Conservation (phyloP, 1,140 invertebrate genomes). For the Temnothorax curvispinosus region DNA sequence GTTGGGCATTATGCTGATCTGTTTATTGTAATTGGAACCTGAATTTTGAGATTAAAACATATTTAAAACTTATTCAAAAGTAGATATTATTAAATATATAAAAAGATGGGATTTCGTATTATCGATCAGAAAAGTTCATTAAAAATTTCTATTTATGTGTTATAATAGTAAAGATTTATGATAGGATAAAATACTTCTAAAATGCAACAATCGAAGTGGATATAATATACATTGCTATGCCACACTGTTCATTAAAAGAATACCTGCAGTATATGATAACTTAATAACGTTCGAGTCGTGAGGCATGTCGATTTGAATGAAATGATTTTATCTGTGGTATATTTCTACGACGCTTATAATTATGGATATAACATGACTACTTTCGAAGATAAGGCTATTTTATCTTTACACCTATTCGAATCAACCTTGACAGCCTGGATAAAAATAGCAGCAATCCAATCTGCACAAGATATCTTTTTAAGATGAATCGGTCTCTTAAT, state of each 20-base stretch:
- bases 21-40: not conserved
- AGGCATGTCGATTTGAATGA: not conserved
- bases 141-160: not conserved
- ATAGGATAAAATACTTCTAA: not conserved
- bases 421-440: not conserved
- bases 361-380: not conserved
- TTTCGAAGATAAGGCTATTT: not conserved
- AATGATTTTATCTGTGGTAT: not conserved
- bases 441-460: slow-evolving; percentile 24
- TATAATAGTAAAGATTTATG: not conserved
- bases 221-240: not conserved
- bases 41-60: not conserved
- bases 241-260: not conserved
- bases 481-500: not conserved
- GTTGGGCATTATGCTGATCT: not conserved
- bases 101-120: not conserved
- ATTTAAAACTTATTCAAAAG: not conserved
- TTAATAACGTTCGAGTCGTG: not conserved
- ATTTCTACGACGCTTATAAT: slow-evolving; percentile 1
- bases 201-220: not conserved
- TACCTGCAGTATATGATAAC: not conserved
- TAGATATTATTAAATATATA: not conserved
- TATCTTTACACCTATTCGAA: slow-evolving; percentile 30
- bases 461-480: not conserved
- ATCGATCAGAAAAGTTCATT: not conserved